phyloP scores from a whole-genome alignment of 53 echinoderm and acorn worm genomes.

The Actinopyga echinites region DNA sequence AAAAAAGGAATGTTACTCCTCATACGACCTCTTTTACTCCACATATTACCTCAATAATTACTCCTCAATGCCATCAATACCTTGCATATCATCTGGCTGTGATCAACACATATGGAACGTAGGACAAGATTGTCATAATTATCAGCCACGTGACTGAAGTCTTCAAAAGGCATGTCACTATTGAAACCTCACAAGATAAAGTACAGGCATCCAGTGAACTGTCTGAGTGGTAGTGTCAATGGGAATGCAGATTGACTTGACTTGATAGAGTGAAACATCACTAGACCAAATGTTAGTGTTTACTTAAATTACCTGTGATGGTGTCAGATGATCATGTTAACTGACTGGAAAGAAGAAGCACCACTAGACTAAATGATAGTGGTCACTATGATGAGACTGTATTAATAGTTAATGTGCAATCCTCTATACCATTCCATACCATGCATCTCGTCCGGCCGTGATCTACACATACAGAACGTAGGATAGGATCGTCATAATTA shows the following conservation, averaged over 20 bases:
- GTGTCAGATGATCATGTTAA: neutral
- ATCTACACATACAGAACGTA: constrained; percentile 63
- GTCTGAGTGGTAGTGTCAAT: too few relatives aligned
- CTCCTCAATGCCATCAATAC: too few relatives aligned
- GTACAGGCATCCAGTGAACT: too few relatives aligned
- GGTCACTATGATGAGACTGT: neutral
- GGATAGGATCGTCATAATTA: constrained; percentile 59
- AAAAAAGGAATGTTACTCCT: too few relatives aligned
- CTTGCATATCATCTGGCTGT: constrained; percentile 88
- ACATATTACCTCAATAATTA: too few relatives aligned
- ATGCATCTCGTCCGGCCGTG: constrained; percentile 84
- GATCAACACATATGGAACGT: constrained; percentile 61
- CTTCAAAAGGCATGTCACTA: constrained; percentile 93
- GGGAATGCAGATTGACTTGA: too few relatives aligned
- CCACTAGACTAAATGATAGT: neutral
- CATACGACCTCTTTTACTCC: too few relatives aligned
- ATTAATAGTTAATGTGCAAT: neutral
- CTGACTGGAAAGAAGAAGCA: neutral
- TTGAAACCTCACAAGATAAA: too few relatives aligned
- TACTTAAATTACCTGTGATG: too few relatives aligned
- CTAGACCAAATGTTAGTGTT: too few relatives aligned
- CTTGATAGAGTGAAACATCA: too few relatives aligned
- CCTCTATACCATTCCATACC: constrained; percentile 53
- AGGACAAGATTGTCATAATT: constrained; percentile 64
- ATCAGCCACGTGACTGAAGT: constrained; percentile 78